These are phyloP conservation scores for Holocentrus rufus DNA, from an alignment of 2,797 vertebrate species.

Conservation along the genomic window DNA sequence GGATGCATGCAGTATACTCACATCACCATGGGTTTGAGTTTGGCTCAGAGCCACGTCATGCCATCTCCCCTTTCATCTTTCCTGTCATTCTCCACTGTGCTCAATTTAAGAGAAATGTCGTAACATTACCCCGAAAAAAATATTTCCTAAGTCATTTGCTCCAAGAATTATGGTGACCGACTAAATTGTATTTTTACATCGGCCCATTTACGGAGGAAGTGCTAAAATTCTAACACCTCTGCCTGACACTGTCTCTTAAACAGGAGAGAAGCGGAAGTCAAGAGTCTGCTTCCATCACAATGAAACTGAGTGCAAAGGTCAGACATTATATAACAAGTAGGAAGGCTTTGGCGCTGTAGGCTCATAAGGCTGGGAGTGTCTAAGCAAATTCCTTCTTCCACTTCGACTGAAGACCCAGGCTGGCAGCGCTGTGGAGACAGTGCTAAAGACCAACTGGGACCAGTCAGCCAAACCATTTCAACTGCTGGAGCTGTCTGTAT, in stretches of 20 bases:
- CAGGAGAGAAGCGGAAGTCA: conserved; percentile 7
- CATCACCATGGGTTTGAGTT: conserved; percentile 50
- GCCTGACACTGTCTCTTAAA: not conserved
- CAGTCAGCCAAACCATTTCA: conserved; percentile 73
- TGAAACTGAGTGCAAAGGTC: conserved; percentile 23
- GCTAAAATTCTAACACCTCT: not conserved
- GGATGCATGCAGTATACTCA: conserved; percentile 56
- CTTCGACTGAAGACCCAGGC: conserved; percentile 50
- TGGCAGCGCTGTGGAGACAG: conserved; percentile 63
- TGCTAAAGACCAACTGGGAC: conserved; percentile 68
- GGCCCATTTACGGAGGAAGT: conserved; percentile 8
- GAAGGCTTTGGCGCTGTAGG: conserved; percentile 41
- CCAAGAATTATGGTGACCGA: not conserved
- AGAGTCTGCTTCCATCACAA: conserved; percentile 22
- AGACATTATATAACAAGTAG: conserved; percentile 19
- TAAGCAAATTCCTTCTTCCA: conserved; percentile 52
- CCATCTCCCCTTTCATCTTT: conserved; percentile 59
- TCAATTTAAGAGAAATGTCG: conserved; percentile 38
- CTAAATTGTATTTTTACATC: conserved; percentile 13
- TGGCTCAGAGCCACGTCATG: conserved; percentile 52
- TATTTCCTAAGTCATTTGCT: conserved; percentile 3
- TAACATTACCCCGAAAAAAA: conserved; percentile 9
- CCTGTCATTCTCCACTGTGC: conserved; percentile 39
- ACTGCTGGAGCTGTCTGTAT: conserved; percentile 72
- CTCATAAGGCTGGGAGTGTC: conserved; percentile 51